Evolutionary conservation across 2,113 vertebrate species (phyloP).

Genomic region (Cynoglossus semilaevis): DNA sequence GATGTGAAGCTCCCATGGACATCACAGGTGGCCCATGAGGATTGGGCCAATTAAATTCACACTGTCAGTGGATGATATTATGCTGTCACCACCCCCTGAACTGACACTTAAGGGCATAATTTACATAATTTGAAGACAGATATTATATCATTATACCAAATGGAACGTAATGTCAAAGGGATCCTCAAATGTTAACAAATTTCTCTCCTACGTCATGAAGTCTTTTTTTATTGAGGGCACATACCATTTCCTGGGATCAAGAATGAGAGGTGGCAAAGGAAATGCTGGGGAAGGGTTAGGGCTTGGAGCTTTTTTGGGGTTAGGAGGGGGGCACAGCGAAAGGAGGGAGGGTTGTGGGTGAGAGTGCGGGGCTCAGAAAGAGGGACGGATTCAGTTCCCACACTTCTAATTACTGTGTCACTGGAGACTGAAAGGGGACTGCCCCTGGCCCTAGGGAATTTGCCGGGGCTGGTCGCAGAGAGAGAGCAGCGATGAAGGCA

Average conservation of each 20-base stretch:
- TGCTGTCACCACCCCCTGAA: not conserved
- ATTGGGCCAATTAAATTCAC: constrained; percentile 38
- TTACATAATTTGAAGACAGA: not conserved
- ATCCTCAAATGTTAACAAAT: not conserved
- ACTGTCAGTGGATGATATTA: constrained; percentile 4
- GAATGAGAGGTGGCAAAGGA: constrained; percentile 48
- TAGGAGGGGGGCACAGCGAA: constrained; percentile 50
- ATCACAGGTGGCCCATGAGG: constrained; percentile 60
- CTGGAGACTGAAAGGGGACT: constrained; percentile 80
- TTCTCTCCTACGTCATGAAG: not conserved
- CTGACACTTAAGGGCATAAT: not conserved
- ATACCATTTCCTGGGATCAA: constrained; percentile 35
- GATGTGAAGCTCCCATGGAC: constrained; percentile 65
- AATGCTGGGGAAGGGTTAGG: constrained; percentile 36
- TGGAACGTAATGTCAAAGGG: not conserved
- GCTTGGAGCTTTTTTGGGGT: constrained; percentile 40
- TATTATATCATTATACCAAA: not conserved
- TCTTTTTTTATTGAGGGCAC: constrained; percentile 5
- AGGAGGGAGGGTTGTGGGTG: constrained; percentile 57
- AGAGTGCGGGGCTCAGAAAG: constrained; percentile 69
- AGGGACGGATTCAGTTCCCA: constrained; percentile 81
- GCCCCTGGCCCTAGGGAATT: constrained; percentile 72
- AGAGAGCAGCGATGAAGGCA: constrained; percentile 46
- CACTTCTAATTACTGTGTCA: constrained; percentile 85
- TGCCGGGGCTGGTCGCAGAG: constrained; percentile 56